phyloP scores from a whole-genome alignment of 2,888 invertebrate genomes.

The Thyatira batis region DNA sequence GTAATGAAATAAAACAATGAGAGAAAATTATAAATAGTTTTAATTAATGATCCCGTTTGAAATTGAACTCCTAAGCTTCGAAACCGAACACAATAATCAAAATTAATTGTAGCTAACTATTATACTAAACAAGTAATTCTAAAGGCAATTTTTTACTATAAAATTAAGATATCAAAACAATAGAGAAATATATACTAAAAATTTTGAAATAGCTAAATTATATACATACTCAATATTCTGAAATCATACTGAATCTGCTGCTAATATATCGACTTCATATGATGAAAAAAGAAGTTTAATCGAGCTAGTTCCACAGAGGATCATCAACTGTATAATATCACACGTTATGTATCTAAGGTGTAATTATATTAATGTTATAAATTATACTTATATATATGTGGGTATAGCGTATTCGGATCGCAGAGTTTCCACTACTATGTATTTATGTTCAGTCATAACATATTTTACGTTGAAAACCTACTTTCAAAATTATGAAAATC shows the following conservation, averaged over 20 bases:
- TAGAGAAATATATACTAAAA: too few relatives aligned
- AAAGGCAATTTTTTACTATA: background rate
- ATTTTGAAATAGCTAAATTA: too few relatives aligned
- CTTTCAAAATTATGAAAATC: background rate
- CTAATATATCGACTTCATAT: background rate
- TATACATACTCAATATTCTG: too few relatives aligned
- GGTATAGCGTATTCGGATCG: conserved; percentile 1
- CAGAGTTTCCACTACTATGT: background rate
- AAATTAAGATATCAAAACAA: too few relatives aligned
- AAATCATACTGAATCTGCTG: background rate
- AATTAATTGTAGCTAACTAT: background rate
- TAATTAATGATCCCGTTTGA: conserved; percentile 62
- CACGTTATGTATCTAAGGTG: conserved; percentile 53
- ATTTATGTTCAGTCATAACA: background rate
- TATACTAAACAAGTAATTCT: background rate
- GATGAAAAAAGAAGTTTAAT: background rate
- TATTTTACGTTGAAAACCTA: background rate
- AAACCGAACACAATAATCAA: conserved; percentile 22
- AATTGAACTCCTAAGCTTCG: conserved; percentile 26
- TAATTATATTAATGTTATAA: conserved; percentile 30
- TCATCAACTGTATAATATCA: conserved; percentile 60
- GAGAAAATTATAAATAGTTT: conserved; percentile 71
- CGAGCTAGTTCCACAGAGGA: conserved; percentile 30
- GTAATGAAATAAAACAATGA: conserved; percentile 54
- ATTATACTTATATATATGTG: conserved; percentile 16